Conservation (phyloP, 2,797 vertebrate genomes). For the Acipenser oxyrinchus region DNA sequence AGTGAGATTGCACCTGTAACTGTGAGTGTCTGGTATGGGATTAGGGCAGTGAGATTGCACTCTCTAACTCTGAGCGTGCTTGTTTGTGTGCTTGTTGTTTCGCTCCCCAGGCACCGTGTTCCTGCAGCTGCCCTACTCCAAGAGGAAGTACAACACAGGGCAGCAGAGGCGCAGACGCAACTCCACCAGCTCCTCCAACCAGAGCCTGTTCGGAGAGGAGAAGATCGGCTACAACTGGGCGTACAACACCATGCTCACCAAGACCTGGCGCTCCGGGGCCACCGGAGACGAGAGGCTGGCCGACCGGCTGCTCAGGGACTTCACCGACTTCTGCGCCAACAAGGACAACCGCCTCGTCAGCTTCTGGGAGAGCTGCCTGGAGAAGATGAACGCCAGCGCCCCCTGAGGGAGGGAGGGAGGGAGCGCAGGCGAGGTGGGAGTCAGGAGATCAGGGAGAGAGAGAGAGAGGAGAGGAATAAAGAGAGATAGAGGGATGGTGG, state of each 20-base stretch:
- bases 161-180: conserved; percentile 75
- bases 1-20: neutral
- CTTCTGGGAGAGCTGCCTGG: conserved; percentile 85
- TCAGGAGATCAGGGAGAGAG: neutral
- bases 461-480: neutral
- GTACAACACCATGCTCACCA: conserved; percentile 97
- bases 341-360: conserved; percentile 73
- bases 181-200: conserved; percentile 77
- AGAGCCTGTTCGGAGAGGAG: conserved; percentile 77
- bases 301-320: conserved; percentile 82
- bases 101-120: conserved; percentile 76
- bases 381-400: conserved; percentile 87
- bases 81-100: neutral
- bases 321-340: conserved; percentile 87
- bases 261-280: conserved; percentile 86
- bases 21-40: too few relatives aligned
- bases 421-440: neutral
- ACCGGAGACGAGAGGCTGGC: conserved; percentile 85
- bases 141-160: conserved; percentile 77
- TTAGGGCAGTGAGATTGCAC: neutral
- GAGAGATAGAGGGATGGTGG: neutral
- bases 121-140: conserved; percentile 85
- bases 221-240: conserved; percentile 87
- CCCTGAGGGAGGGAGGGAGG: conserved; percentile 49
- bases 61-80: neutral